Base-by-base conservation (phyloP, 1,140 invertebrate genomes). In the Bradysia coprophila region DNA sequence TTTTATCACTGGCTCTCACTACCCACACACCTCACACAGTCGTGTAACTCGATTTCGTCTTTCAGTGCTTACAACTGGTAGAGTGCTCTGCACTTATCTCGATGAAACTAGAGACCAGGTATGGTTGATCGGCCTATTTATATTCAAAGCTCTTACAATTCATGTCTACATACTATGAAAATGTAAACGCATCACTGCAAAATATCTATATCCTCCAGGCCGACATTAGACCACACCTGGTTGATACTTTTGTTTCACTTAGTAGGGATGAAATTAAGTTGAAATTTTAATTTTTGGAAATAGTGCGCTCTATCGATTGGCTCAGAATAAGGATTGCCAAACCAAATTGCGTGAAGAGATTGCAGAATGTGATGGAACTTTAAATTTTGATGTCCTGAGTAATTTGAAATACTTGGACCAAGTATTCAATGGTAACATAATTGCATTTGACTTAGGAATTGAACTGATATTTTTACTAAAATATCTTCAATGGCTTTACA, bases 1-100 rank as follows among this genome's bases (percentile, higher is more conserved):
- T 9, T 50, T 57, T 2, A 20, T 59, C 38, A 49, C 49, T 22
- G 59, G 56, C 42, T 46, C 59, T 23, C 48, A 53, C 43, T 53
- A 56, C 20, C 56, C 59, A 3, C n/a, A n/a, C n/a, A n/a, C n/a
- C n/a, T n/a, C n/a, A n/a, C n/a, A n/a, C n/a, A n/a, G n/a, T n/a
- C n/a, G n/a, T n/a, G n/a, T n/a, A n/a, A n/a, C n/a, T n/a, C n/a
- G n/a, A n/a, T n/a, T n/a, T n/a, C n/a, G n/a, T n/a, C n/a, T n/a
- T n/a, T n/a, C n/a, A n/a, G n/a, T n/a, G n/a, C n/a, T n/a, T n/a
- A n/a, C n/a, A n/a, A n/a, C n/a, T n/a, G n/a, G n/a, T n/a, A n/a
- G n/a, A n/a, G n/a, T n/a, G n/a, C n/a, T n/a, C n/a, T n/a, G n/a
- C n/a, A n/a, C n/a, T n/a, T n/a, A n/a, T n/a, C n/a, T n/a, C n/a